Percentiles rank a stretch among this genome's conserved stretches.
Conservation (phyloP, 1,140 invertebrate genomes). For the Whitmania pigra region DNA sequence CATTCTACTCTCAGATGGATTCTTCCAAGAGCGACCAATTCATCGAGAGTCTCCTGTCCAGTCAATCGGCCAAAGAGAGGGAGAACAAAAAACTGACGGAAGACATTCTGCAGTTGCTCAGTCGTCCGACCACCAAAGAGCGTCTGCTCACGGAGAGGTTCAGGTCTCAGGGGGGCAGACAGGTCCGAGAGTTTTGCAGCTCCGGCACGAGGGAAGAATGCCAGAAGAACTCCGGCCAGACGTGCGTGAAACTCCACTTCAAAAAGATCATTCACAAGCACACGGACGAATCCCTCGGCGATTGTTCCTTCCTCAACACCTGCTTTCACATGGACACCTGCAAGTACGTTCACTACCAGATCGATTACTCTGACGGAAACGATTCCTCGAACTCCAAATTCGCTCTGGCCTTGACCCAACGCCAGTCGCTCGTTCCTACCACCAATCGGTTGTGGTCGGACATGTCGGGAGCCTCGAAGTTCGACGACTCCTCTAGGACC, state of each 20-base stretch:
- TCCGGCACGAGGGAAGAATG: conserved; percentile 86
- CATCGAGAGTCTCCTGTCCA: conserved; percentile 66
- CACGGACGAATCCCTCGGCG: conserved; percentile 82
- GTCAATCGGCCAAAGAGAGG: conserved; percentile 84
- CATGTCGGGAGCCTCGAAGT: not conserved
- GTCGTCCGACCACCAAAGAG: conserved; percentile 90
- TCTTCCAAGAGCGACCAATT: conserved; percentile 19
- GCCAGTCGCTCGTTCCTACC: not conserved
- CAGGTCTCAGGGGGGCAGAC: conserved; percentile 78
- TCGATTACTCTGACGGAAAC: conserved; percentile 51
- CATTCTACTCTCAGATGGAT: not conserved
- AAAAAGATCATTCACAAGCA: conserved; percentile 92
- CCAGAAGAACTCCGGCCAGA: conserved; percentile 41
- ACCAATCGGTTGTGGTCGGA: not conserved
- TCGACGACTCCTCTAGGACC: conserved; percentile 48
- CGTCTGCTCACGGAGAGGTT: conserved; percentile 82
- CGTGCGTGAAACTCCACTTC: conserved; percentile 84
- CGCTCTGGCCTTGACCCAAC: conserved; percentile 12
- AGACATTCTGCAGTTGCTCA: conserved; percentile 83
- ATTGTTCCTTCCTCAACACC: conserved; percentile 93
- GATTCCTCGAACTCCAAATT: conserved; percentile 11
- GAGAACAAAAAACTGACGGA: conserved; percentile 88
- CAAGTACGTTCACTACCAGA: conserved; percentile 90
- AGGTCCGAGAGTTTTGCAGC: conserved; percentile 83
- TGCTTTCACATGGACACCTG: conserved; percentile 98